phyloP scores from a whole-genome alignment of 2,888 invertebrate species.

The Platypus cylindrus region DNA sequence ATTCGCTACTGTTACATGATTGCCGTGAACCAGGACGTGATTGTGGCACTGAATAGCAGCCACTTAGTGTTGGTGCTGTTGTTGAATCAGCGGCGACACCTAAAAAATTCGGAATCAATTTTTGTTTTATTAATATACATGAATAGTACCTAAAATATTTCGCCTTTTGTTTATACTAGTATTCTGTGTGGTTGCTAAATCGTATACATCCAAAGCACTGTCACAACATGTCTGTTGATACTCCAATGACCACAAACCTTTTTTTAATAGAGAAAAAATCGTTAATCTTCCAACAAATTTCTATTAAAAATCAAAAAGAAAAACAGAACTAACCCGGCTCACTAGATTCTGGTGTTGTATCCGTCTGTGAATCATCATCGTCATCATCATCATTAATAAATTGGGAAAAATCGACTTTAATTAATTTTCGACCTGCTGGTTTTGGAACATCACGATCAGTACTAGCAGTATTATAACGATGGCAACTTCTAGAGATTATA shows the following conservation, averaged over 20 bases:
- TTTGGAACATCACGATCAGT: conserved; percentile 16
- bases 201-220: conserved; percentile 60
- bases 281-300: too few species aligned
- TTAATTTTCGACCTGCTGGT: conserved; percentile 49
- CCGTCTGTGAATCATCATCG: conserved; percentile 28
- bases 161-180: conserved; percentile 55
- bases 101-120: conserved; percentile 1
- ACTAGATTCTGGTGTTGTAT: conserved; percentile 27
- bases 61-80: conserved; percentile 20
- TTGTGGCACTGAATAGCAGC: conserved; percentile 50
- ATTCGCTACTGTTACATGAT: conserved; percentile 44
- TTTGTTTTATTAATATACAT: too few species aligned
- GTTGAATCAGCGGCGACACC: conserved; percentile 21
- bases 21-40: conserved; percentile 50
- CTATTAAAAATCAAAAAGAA: background rate
- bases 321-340: conserved; percentile 19
- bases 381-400: conserved; percentile 40
- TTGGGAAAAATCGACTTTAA: conserved; percentile 74
- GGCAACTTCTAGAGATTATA: conserved; percentile 30
- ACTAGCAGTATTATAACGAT: conserved; percentile 13
- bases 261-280: too few species aligned
- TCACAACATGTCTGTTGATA: conserved; percentile 63
- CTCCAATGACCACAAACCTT: conserved; percentile 46
- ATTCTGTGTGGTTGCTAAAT: conserved; percentile 71
- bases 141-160: conserved; percentile 50